Base-by-base conservation (phyloP, 2,888 invertebrate genomes). In the Scaptomyza reducta region DNA sequence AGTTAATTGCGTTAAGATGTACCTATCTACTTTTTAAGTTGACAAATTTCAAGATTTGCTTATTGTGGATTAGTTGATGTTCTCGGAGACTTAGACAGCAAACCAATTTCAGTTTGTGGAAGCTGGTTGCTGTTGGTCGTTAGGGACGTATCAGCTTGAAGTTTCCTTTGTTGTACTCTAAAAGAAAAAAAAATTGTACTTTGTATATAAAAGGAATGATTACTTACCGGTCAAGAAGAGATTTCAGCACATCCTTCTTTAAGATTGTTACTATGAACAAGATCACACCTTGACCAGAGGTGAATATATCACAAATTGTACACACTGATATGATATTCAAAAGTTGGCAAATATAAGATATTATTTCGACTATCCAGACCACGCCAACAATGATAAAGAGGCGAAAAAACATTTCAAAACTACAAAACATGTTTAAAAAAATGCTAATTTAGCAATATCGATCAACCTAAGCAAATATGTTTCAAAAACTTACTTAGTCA, bases 351-450 rank as follows among this genome's bases (percentile, higher is more conserved):
- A 94, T 92, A 93, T 95, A 96, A 42, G 95, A 95, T 64, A 96
- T 92, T 55, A 96, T 93, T 89, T 97, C 96, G 91, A 95, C 94
- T 0, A 94, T 93, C 97, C 97, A 97, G 86, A 95, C 95, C 31
- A 96, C 94, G 0, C 96, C 97, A 96, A 96, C 27, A 27, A 27
- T 27, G 27, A 27, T 6, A 27, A 27, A 27, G 27, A 97, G 92
- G 82, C 97, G 96, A 74, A 96, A 87, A 90, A 96, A 97, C 1
- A 96, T 92, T 33, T 94, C 94, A 90, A 95, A 96, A 91, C 96
- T 96, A 22, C 27, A 27, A 27, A 27, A 27, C 27, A 27, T 27
- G 5, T 27, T n/a, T n/a, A n/a, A 27, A 27, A 7, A 44, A 70
- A 62, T 41, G 6, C n/a, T 6, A 11, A 42, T 0, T 5, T 27